Percentiles rank a stretch among this genome's conserved stretches.
Evolutionary conservation across 35 echinoderm and acorn worm species (phyloP).

Genomic region (Heliocidaris erythrogramma): DNA sequence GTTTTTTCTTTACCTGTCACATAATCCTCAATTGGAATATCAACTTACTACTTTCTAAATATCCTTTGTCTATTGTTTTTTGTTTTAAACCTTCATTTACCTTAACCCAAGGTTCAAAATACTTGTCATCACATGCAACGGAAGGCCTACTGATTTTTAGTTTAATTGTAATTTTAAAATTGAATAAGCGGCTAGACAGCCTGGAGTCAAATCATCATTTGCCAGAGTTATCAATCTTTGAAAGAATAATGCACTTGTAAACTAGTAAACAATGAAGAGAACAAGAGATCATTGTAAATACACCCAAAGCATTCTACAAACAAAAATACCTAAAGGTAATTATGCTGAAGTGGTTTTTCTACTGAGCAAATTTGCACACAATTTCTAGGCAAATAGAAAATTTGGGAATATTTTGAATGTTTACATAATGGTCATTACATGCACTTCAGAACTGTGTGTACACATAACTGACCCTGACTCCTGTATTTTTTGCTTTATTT

Average conservation of each 20-base stretch:
- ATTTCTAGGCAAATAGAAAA: neutral
- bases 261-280: neutral
- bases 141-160: neutral
- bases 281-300: neutral
- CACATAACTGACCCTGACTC: neutral
- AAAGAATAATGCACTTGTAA: neutral
- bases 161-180: neutral
- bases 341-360: neutral
- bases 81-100: neutral
- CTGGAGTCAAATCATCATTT: neutral
- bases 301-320: neutral
- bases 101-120: neutral
- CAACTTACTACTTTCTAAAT: too few relatives aligned
- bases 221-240: neutral
- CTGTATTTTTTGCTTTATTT: neutral
- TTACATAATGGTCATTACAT: neutral
- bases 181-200: neutral
- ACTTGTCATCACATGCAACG: neutral
- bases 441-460: neutral
- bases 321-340: neutral
- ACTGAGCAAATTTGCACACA: neutral
- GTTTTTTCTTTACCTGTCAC: too few relatives aligned
- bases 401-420: neutral
- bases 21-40: too few relatives aligned
- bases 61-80: too few relatives aligned